These are phyloP conservation scores for Muricea muricata DNA, from an alignment of 92 coral and sea anemone species.

Conservation along the genomic window DNA sequence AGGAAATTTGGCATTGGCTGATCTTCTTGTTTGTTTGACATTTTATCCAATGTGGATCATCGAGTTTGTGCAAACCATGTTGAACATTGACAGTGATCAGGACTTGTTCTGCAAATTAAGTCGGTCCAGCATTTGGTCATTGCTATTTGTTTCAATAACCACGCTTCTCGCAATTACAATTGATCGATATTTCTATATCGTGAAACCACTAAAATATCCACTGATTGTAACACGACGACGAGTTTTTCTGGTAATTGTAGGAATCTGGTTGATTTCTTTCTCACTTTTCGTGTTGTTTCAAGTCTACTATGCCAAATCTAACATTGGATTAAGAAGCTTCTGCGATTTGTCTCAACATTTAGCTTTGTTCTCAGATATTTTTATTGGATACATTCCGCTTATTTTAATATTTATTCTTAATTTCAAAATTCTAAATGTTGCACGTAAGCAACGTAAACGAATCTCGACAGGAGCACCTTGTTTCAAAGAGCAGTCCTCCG, in stretches of 20 bases:
- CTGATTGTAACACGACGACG: neutral
- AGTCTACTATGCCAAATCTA: neutral
- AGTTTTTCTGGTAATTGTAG: neutral
- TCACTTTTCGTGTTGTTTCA: neutral
- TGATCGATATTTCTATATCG: conserved; percentile 1
- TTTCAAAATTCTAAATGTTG: neutral
- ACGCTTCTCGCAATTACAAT: neutral
- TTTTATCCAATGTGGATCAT: conserved; percentile 13
- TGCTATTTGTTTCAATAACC: neutral
- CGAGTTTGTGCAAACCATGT: neutral
- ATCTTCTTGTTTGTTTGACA: conserved; percentile 4
- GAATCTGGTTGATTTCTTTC: neutral
- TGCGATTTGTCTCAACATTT: neutral
- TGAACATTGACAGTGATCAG: neutral
- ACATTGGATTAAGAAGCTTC: neutral
- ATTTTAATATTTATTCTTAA: neutral
- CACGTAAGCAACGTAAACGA: neutral
- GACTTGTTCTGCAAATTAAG: conserved; percentile 1
- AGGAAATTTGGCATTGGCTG: conserved; percentile 1
- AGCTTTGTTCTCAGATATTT: neutral
- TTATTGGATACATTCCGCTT: neutral
- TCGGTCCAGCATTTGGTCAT: conserved; percentile 2
- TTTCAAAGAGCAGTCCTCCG: neutral
- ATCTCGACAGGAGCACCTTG: neutral
- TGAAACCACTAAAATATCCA: conserved; percentile 6